These are phyloP conservation scores for Hydrotaea diabolus DNA, from an alignment of 2,888 invertebrate genomes.

Conservation along the genomic window DNA sequence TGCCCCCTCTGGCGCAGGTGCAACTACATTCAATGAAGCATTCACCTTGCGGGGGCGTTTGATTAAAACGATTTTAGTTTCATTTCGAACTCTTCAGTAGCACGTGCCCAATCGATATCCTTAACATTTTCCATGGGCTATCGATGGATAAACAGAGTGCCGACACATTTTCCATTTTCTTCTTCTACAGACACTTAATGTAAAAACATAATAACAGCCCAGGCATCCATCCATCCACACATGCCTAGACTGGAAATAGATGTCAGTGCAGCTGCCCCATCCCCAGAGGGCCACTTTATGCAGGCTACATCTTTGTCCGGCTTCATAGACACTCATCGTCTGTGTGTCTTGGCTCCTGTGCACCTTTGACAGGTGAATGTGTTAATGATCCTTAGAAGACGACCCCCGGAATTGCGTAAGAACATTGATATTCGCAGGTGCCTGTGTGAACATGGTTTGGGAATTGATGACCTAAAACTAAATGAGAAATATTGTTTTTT, in stretches of 20 bases:
- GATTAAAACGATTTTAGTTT: neutral
- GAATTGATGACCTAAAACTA: conserved; percentile 23
- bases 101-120: conserved; percentile 52
- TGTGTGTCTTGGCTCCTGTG: neutral
- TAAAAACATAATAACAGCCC: conserved; percentile 52
- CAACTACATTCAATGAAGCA: neutral
- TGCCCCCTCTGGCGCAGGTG: conserved; percentile 10
- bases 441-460: neutral
- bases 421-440: conserved; percentile 53
- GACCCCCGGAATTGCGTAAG: conserved; percentile 10
- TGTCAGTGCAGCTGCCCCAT: conserved; percentile 50
- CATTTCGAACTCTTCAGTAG: conserved; percentile 12
- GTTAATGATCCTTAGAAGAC: conserved; percentile 39
- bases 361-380: conserved; percentile 54
- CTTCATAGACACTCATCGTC: neutral
- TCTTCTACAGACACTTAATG: conserved; percentile 11
- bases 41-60: conserved; percentile 15
- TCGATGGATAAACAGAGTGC: too few species aligned
- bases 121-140: neutral
- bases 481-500: neutral
- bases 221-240: neutral
- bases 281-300: neutral
- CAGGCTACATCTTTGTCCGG: neutral
- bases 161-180: conserved; percentile 19
- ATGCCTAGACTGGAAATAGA: conserved; percentile 15